Evolutionary conservation across 2,113 vertebrate genomes (phyloP), one percentile per base, ranked within the genome.

Genomic region (Uria aalge): DNA sequence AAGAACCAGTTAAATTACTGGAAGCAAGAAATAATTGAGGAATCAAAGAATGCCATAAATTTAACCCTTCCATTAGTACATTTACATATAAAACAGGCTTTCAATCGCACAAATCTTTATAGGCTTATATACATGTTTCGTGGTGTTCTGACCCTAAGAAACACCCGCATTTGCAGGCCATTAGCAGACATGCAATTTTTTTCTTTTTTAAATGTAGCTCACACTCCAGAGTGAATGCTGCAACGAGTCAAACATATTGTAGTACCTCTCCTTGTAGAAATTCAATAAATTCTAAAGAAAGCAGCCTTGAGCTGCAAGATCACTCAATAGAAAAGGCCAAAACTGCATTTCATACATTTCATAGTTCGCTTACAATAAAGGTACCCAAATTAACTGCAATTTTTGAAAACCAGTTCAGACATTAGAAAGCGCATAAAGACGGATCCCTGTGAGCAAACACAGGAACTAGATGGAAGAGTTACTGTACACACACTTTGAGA

Each of bases 91-190:
- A 91, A 95, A 96, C 93, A 97, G 94, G 97, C 80, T 97, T 97
- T 95, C 85, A 85, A 96, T 83, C 85, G 89, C 96, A 97, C 96
- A 97, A 68, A 85, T 88, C 85, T 91, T 88, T 62, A 84, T 36
- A 97, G 93, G 97, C 56, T 79, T 97, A 97, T 95, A 88, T 95
- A 97, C 96, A 98, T 5, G 36, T 95, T 95, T 93, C 85, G 57
- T 88, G 96, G 91, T 86, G 94, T 91, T 92, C 93, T 81, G 91
- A 96, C 97, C 71, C 87, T 15, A 93, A 92, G 85, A 92, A 92
- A 91, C 29, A 52, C 73, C 95, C 75, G 90, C 43, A 7, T 15
- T 77, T 84, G 95, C 94, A 96, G 96, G 91, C 90, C 78, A 79
- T 88, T 66, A 96, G 92, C 96, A 97, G 95, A 95, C 96, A 95